phyloP scores from a whole-genome alignment of 2,888 invertebrate genomes.

The Drosophila monieri region DNA sequence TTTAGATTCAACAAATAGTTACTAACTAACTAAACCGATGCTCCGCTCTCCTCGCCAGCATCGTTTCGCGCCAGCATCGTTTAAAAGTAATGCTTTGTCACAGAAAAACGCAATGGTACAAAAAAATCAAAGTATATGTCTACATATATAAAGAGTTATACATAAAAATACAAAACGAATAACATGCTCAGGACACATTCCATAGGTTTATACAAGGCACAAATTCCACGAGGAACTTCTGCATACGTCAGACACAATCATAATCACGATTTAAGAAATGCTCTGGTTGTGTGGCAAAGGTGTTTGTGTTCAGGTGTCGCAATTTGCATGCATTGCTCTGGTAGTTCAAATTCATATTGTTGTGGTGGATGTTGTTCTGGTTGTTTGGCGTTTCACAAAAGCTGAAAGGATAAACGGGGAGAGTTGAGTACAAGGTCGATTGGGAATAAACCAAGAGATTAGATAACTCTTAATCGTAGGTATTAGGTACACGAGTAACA shows the following conservation, averaged over 20 bases:
- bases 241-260: slow-evolving; percentile 37
- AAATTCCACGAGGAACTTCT: slow-evolving; percentile 13
- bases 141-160: slow-evolving; percentile 28
- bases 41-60: slow-evolving; percentile 12
- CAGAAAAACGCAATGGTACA: slow-evolving; percentile 14
- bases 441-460: neutral
- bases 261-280: slow-evolving; percentile 21
- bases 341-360: slow-evolving; percentile 41
- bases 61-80: slow-evolving; percentile 20
- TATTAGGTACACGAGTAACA: slow-evolving; percentile 46
- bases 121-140: slow-evolving; percentile 15
- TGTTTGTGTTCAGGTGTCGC: slow-evolving; percentile 43
- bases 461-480: slow-evolving; percentile 16
- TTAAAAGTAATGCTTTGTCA: slow-evolving; percentile 35
- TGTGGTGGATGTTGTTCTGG: slow-evolving; percentile 47
- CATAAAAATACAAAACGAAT: slow-evolving; percentile 40
- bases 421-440: slow-evolving; percentile 18
- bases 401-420: slow-evolving; percentile 59
- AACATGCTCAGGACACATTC: slow-evolving; percentile 45
- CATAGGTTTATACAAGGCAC: slow-evolving; percentile 35
- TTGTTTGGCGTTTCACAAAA: slow-evolving; percentile 65
- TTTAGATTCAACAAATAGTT: slow-evolving; percentile 70
- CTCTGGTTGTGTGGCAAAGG: slow-evolving; percentile 29
- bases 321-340: slow-evolving; percentile 69
- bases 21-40: slow-evolving; percentile 55